Evolutionary conservation across 2,113 vertebrate genomes (phyloP).

Genomic region (Bos taurus): DNA sequence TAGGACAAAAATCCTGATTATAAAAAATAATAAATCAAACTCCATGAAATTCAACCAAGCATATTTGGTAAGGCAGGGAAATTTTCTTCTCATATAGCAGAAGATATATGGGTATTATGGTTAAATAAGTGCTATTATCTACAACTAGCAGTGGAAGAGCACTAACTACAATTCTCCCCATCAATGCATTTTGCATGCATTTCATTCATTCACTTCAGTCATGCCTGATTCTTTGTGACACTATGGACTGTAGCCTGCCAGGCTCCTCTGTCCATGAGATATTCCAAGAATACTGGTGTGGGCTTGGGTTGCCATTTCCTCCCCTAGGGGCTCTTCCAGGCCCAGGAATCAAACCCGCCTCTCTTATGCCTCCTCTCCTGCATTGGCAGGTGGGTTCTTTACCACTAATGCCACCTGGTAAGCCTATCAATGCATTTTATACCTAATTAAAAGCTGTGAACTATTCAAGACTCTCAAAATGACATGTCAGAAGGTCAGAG

Average conservation of each 20-base stretch:
- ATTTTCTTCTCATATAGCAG: background rate
- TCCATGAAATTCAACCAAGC: background rate
- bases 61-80: background rate
- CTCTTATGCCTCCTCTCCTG: background rate
- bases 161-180: background rate
- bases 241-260: background rate
- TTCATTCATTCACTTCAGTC: background rate
- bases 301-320: background rate
- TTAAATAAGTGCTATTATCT: background rate
- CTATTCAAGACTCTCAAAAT: background rate
- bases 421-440: background rate
- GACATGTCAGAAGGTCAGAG: background rate
- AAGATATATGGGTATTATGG: background rate
- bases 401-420: background rate
- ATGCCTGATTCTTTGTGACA: background rate
- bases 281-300: background rate
- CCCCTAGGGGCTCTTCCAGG: background rate
- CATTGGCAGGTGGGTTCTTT: background rate
- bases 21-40: background rate
- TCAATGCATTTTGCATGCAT: background rate
- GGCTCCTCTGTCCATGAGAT: background rate
- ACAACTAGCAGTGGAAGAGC: background rate
- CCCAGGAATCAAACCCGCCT: background rate
- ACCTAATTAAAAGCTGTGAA: background rate
- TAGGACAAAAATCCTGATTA: background rate